These are phyloP conservation scores for Akabosia matsudoensis DNA, from an alignment of 1,140 invertebrate species.

Conservation along the genomic window DNA sequence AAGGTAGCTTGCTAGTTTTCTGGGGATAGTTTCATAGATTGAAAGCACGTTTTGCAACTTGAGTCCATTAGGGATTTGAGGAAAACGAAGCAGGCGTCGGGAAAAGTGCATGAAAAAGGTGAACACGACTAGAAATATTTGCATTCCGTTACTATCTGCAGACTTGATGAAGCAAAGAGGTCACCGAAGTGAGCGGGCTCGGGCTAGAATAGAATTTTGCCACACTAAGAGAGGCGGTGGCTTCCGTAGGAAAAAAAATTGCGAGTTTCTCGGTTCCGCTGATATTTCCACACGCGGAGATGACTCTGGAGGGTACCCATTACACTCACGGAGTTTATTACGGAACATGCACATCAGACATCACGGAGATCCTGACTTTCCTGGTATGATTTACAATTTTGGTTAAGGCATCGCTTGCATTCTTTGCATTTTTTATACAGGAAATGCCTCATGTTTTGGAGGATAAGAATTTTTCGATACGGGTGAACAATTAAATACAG, in stretches of 20 bases:
- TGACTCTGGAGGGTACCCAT: neutral
- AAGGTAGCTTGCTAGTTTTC: too few relatives aligned
- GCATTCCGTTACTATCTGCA: neutral
- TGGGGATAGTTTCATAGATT: too few relatives aligned
- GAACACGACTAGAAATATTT: neutral
- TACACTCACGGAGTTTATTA: neutral
- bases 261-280: slow-evolving; percentile 8
- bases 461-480: too few relatives aligned
- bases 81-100: neutral
- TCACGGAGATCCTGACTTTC: slow-evolving; percentile 21
- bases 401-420: neutral
- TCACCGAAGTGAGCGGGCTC: slow-evolving; percentile 37
- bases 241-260: neutral
- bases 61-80: too few relatives aligned
- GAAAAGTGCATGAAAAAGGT: neutral
- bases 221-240: slow-evolving; percentile 20
- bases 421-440: too few relatives aligned
- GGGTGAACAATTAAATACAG: too few relatives aligned
- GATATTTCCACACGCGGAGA: neutral
- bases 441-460: too few relatives aligned
- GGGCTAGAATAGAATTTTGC: slow-evolving; percentile 39
- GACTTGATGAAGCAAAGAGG: slow-evolving; percentile 39
- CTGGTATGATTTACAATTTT: slow-evolving; percentile 8
- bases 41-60: too few relatives aligned
- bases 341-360: slow-evolving; percentile 11